Evolutionary conservation across 2,113 vertebrate species (phyloP), one percentile per base, ranked within the genome.

Genomic region (Chaetops frenatus): DNA sequence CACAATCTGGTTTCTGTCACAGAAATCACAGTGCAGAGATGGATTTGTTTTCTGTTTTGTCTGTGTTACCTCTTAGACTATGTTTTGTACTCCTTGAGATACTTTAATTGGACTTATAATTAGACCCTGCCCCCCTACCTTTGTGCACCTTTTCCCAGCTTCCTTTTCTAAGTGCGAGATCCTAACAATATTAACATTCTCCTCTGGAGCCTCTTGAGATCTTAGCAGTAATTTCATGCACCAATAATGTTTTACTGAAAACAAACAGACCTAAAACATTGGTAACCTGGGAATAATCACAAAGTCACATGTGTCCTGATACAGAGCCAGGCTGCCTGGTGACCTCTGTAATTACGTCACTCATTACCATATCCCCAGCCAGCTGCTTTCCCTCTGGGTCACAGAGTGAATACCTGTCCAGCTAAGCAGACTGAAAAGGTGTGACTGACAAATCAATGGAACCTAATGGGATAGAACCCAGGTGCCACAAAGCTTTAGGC

Each of bases 141-240:
- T 78, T 51, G 50, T 33, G 29, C n/a, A 36, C 57, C 12, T 92
- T 92, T 93, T 54, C 44, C 38, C 76, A 86, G 67, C 45, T 93
- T 88, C 69, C 47, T 93, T 88, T 93, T 40, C 77, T n/a, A 66
- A 69, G 33, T 66, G 65, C 2, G 4, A 85, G 69, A 85, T 80
- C 69, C 77, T 81, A 94, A 96, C 76, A 97, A 96, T 95, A 92
- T 71, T 77, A 88, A 61, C 92, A 67, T 94, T 95, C 51, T 96
- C 57, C 60, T 79, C 19, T 36, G 48, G 71, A 86, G 93, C 70
- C 79, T 96, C 94, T 74, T 47, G 71, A 94, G 88, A 90, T 78
- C 73, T 77, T 82, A 79, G 48, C 72, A 90, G 78, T 53, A 95
- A 84, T 96, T 97, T 94, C 88, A 77, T 73, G 72, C 56, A 64